Conservation (phyloP, 2,888 invertebrate species). For the Scaptomyza reducta region DNA sequence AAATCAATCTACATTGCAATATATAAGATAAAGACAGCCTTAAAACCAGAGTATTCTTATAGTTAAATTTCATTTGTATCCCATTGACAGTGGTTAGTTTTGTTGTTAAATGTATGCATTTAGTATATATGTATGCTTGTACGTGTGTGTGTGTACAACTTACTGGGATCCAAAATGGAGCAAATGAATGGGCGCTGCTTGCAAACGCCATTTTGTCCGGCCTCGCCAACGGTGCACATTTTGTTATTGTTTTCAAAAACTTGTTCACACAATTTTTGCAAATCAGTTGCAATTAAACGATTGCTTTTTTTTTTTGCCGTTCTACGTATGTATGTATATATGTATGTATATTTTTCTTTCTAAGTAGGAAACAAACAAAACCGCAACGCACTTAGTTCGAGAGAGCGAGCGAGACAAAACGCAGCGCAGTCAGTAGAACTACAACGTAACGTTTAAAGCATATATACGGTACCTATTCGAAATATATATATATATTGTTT, state of each 20-base stretch:
- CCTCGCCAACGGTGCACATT: conserved; percentile 73
- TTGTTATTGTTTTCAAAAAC: conserved; percentile 24
- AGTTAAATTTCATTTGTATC: conserved; percentile 23
- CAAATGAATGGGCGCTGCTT: conserved; percentile 83
- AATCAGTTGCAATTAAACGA: conserved; percentile 19
- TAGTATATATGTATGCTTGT: conserved; percentile 12
- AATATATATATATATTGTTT: neutral
- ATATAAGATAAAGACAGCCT: conserved; percentile 5
- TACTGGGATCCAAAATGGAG: conserved; percentile 84
- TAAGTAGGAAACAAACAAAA: conserved; percentile 41
- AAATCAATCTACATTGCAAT: conserved; percentile 4
- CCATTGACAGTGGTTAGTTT: conserved; percentile 70
- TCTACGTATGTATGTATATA: conserved; percentile 18
- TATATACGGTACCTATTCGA: conserved; percentile 7
- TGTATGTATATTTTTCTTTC: conserved; percentile 32
- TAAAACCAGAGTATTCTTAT: conserved; percentile 4
- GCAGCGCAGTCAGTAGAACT: conserved; percentile 36
- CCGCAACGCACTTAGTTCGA: conserved; percentile 39
- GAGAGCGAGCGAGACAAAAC: conserved; percentile 16
- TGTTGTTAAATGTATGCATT: conserved; percentile 14
- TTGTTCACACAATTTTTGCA: conserved; percentile 28
- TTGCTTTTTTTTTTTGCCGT: conserved; percentile 14
- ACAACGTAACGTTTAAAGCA: conserved; percentile 48
- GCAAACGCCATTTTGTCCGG: conserved; percentile 82
- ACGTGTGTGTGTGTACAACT: conserved; percentile 57